A percentile compares a stretch with the other conserved stretches of the same genome.
phyloP scores from a whole-genome alignment of 2,113 vertebrate species.

The Cyanoramphus novaezelandiae region DNA sequence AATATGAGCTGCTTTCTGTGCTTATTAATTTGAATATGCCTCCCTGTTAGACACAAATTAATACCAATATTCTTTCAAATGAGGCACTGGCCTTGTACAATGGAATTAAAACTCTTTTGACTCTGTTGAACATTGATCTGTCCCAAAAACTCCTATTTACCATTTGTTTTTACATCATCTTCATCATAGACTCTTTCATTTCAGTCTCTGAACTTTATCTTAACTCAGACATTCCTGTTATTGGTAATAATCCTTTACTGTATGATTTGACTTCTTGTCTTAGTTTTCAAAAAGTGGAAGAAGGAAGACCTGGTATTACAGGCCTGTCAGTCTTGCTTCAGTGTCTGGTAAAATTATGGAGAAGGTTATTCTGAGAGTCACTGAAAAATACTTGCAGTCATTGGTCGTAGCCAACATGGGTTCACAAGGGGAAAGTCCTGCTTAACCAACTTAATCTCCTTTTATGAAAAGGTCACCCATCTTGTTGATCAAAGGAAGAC shows the following conservation, averaged over 20 bases:
- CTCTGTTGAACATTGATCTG: background rate
- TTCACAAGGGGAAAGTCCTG: background rate
- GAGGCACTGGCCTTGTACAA: background rate
- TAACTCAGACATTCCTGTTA: background rate
- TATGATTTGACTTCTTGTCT: background rate
- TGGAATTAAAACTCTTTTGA: background rate
- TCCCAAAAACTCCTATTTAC: background rate
- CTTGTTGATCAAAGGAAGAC: background rate
- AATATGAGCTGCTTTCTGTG: background rate
- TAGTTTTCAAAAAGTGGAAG: background rate
- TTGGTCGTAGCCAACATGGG: rapidly evolving
- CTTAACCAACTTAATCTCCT: background rate
- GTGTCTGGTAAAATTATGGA: background rate
- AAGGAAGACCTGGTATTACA: background rate
- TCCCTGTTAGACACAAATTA: background rate
- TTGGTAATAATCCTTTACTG: background rate
- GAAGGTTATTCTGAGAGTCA: background rate
- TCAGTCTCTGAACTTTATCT: background rate
- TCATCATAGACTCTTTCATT: background rate
- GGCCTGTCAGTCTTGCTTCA: background rate
- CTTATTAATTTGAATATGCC: background rate
- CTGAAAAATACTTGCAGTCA: background rate
- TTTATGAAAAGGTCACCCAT: background rate
- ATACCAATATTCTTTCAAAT: background rate
- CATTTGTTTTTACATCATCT: background rate